Evolutionary conservation across 2,888 invertebrate genomes (phyloP).

Genomic region (Lasioglossum calceatum): DNA sequence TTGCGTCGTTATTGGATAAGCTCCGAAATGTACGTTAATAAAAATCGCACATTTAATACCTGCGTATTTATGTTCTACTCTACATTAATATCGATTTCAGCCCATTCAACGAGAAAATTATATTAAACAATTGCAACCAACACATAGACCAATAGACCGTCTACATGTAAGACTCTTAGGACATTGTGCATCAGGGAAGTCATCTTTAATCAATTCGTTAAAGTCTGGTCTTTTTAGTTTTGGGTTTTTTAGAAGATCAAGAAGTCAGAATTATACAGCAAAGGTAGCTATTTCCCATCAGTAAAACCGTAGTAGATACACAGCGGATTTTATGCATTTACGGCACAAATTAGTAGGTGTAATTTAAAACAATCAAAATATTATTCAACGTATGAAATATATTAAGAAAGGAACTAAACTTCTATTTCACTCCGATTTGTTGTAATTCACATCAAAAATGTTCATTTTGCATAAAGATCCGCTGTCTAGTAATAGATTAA

Average conservation of each 20-base stretch:
- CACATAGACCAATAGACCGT: constrained; percentile 86
- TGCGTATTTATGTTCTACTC: background rate
- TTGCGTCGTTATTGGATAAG: constrained; percentile 88
- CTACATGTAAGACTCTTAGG: constrained; percentile 90
- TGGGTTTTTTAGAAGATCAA: constrained; percentile 88
- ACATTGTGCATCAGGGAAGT: constrained; percentile 90
- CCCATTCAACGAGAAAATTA: constrained; percentile 85
- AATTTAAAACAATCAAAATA: no score
- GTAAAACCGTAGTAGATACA: background rate
- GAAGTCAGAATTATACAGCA: constrained; percentile 81
- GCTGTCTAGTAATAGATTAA: background rate
- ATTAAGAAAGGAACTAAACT: no score
- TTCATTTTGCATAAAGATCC: no score
- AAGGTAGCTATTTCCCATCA: constrained; percentile 73
- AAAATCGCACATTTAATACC: background rate
- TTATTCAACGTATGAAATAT: no score
- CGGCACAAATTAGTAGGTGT: no score
- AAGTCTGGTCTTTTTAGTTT: constrained; percentile 88
- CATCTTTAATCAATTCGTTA: constrained; percentile 88
- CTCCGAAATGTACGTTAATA: constrained; percentile 85
- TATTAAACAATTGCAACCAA: constrained; percentile 88
- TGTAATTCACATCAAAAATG: no score
- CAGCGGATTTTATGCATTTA: no score
- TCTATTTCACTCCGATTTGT: no score
- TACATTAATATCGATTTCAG: constrained; percentile 63